phyloP scores from a whole-genome alignment of 2,113 vertebrate species.

The Rutilus rutilus region DNA sequence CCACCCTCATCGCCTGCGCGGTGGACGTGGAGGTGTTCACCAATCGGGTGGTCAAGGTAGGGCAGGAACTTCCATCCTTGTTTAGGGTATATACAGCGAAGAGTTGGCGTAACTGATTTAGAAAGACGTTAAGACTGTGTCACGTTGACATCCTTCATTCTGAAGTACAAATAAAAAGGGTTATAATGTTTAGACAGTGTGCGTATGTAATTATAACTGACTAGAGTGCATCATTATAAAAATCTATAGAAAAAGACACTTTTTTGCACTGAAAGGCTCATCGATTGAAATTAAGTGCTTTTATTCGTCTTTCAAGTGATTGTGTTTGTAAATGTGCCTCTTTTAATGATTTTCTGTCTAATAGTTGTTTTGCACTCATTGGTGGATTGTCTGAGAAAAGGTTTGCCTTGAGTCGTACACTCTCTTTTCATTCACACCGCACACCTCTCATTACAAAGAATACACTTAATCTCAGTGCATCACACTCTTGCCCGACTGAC shows the following conservation, averaged over 20 bases:
- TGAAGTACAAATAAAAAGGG: constrained; percentile 2
- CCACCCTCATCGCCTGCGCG: constrained; percentile 84
- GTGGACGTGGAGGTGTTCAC: constrained; percentile 86
- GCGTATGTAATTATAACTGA: neutral
- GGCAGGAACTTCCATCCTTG: constrained; percentile 37
- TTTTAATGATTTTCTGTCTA: constrained; percentile 19
- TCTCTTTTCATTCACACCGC: constrained; percentile 33
- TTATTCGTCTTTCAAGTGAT: neutral
- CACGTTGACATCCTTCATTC: neutral
- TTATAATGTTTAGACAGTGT: neutral
- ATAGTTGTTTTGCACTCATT: neutral
- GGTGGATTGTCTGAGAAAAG: neutral
- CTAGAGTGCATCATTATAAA: neutral
- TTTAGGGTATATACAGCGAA: neutral
- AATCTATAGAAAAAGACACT: neutral
- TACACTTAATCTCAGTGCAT: neutral
- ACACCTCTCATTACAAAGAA: constrained; percentile 18
- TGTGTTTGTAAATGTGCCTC: constrained; percentile 6
- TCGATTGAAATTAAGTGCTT: neutral
- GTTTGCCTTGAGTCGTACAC: neutral
- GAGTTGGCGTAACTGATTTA: neutral
- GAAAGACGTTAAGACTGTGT: neutral
- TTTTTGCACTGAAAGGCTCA: neutral
- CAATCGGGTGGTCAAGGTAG: constrained; percentile 84
- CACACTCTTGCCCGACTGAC: neutral